phyloP scores from a whole-genome alignment of 2,888 invertebrate species.

The Bugulina stolonifera region DNA sequence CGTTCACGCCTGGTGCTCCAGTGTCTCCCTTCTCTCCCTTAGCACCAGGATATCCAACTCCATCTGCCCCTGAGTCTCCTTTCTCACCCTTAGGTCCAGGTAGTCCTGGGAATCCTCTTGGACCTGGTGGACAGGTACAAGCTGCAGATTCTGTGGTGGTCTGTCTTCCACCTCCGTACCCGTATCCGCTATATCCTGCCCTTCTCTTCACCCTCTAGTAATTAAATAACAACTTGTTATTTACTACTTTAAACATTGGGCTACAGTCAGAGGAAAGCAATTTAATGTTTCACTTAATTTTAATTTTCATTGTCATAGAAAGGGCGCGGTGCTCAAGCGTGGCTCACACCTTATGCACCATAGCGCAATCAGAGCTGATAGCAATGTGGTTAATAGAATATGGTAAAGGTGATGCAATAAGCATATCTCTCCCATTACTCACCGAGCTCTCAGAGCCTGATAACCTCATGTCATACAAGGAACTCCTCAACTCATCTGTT shows the following conservation, averaged over 20 bases:
- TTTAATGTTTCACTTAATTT: too few relatives aligned
- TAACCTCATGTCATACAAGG: background rate
- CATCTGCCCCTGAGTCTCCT: background rate
- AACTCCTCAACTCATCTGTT: background rate
- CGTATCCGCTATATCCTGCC: background rate
- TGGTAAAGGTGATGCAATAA: too few relatives aligned
- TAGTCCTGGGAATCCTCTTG: background rate
- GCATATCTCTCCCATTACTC: too few relatives aligned
- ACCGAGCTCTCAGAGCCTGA: background rate
- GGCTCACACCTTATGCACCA: too few relatives aligned
- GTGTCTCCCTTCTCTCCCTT: conserved; percentile 11
- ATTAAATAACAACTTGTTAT: background rate
- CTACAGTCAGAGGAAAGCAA: too few relatives aligned
- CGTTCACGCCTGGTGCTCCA: background rate
- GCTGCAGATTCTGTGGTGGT: background rate
- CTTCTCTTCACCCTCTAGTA: conserved; percentile 2
- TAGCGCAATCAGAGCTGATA: too few relatives aligned
- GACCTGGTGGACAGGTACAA: background rate
- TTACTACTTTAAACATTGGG: too few relatives aligned
- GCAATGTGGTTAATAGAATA: too few relatives aligned
- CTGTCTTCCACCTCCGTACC: background rate
- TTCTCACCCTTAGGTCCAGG: conserved; percentile 1
- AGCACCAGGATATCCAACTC: background rate
- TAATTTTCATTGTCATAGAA: too few relatives aligned
- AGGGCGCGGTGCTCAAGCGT: too few relatives aligned